Base-by-base conservation (phyloP, 2,113 vertebrate species). In the Notechis scutatus region DNA sequence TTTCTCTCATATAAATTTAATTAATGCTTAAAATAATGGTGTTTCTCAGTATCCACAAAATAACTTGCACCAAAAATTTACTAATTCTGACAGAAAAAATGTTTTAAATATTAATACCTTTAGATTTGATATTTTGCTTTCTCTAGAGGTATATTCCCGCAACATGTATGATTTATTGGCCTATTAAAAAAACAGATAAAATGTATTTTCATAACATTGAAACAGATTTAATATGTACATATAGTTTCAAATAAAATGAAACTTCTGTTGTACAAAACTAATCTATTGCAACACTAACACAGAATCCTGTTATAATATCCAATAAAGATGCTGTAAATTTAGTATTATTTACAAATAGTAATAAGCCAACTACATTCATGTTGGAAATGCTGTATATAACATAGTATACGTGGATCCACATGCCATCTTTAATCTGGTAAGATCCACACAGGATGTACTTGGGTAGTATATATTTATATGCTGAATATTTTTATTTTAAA, bases 71-170 rank as follows among this genome's bases (percentile, higher is more conserved):
- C 10, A 42, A 20, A 18, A 93, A 74, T 12, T 34, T 81, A 29
- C 50, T 39, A 89, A 89, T 1, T 55, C 47, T 50, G 47, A 50
- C 8, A 50, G 8, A 50, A 50, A 74, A 56, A n/a, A 52, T 15
- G 4, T 47, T 94, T 90, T 64, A 95, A 93, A 90, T 85, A 20
- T 47, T 91, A 61, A 1, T 97, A 99, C 99, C 98, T 98, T 98
- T 94, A 99, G 97, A 92, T 98, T 98, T 93, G 98, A 96, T 94
- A 99, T 97, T 97, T 98, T 98, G 96, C 98, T 99, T 97, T 99
- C 99, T 90, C 98, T 98, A 6, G 98, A 99, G 29, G 98, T 99
- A 96, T 99, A 99, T 96, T 99, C 99, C 94, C 99, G 97, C 55
- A 99, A 96, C 98, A 99, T 98, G 96, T 98, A 99, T 56, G 97